These are phyloP conservation scores for Cladorhizidae sp. DNA, from an alignment of 37 sponge, comb jelly and placozoan species.

Conservation along the genomic window DNA sequence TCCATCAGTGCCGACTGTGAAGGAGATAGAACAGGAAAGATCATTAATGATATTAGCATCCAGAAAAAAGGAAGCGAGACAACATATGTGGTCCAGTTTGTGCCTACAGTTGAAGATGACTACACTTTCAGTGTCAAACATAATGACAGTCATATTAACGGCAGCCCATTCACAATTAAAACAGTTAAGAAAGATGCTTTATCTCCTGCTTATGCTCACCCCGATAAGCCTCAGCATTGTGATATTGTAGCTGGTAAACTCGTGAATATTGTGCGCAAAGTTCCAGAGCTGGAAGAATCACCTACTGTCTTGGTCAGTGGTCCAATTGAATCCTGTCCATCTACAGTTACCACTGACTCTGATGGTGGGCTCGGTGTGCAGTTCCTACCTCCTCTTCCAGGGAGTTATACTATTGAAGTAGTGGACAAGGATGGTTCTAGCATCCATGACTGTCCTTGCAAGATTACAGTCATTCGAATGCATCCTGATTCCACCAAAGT, in stretches of 20 bases:
- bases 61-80: constrained; percentile 2
- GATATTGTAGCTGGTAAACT: constrained; percentile 35
- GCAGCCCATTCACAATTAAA: constrained; percentile 68
- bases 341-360: background rate
- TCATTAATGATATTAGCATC: constrained; percentile 11
- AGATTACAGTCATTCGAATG: constrained; percentile 24
- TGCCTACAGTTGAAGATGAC: constrained; percentile 41
- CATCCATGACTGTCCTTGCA: constrained; percentile 39
- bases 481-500: constrained; percentile 7
- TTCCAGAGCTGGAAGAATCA: background rate
- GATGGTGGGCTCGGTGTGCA: constrained; percentile 6
- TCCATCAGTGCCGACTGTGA: constrained; percentile 20
- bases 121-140: constrained; percentile 39
- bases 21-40: constrained; percentile 35
- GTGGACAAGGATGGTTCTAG: constrained; percentile 14
- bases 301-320: constrained; percentile 14
- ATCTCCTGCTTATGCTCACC: constrained; percentile 14
- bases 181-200: constrained; percentile 46
- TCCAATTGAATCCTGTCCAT: constrained; percentile 26
- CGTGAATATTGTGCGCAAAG: constrained; percentile 13
- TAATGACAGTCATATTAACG: constrained; percentile 30
- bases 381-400: constrained; percentile 24
- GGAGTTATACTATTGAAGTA: constrained; percentile 26
- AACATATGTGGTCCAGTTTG: constrained; percentile 25
- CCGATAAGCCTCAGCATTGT: background rate